Base-by-base conservation (phyloP, 2,888 invertebrate genomes). In the Rambutsinella grinnellia region DNA sequence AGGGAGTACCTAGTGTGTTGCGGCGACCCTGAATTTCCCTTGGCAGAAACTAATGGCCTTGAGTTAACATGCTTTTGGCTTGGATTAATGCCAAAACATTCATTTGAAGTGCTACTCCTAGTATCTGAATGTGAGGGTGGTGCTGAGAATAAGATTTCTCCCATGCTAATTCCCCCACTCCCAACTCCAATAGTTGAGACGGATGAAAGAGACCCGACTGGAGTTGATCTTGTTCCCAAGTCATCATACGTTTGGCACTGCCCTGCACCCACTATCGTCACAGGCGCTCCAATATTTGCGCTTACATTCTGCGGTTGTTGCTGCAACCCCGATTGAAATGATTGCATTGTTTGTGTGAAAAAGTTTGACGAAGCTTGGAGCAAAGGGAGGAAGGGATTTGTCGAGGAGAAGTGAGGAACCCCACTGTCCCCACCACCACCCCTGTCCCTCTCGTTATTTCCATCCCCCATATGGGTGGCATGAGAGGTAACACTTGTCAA, bases 1-100 rank as follows among this genome's bases (percentile, higher is more conserved):
- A 27, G 86, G 85, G 1, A 87, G 86, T n/a, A 87, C 86, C 36
- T 79, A n/a, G 81, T 80, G 49, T 81, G 69, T 27, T 68, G 69
- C 2, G 68, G 75, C 13, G 75, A 69, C 15, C 70, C 67, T 3
- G 65, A 56, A 21, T 15, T 24, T 2, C 49, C 19, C 1, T 17
- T 17, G 24, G 62, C n/a, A 5, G 36, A 13, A 5, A 36, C 13
- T 8, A 36, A 13, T 36, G 36, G 19, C 28, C 24, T 46, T 21
- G 69, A 49, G 5, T 49, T 61, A 3, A 46, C 54, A 13, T 60
- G 46, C 46, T 60, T 60, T n/a, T 2, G 24, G 8, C 24, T 56
- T 46, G 47, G 27, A 27, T 17, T 51, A 28, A 23, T 2, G 36
- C 36, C 13, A 13, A 5, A 8, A 36, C 5, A 8, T 36, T 36